Base-by-base conservation (phyloP, 2,797 vertebrate genomes). In the Acropternis orthonyx region DNA sequence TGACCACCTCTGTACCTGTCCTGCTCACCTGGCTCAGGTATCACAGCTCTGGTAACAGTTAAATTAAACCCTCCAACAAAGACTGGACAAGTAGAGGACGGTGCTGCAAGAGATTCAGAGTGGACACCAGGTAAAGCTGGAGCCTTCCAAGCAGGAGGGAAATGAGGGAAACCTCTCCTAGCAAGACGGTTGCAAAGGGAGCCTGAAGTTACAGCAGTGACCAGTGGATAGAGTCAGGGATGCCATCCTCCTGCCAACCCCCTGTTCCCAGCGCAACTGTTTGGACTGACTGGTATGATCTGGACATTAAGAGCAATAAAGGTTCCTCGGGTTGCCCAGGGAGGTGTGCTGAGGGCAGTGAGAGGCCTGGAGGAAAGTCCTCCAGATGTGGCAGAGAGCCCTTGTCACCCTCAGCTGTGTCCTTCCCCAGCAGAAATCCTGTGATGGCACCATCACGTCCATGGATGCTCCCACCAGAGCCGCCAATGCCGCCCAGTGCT, bases 171-270 rank as follows among this genome's bases (percentile, higher is more conserved):
- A 65, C 10, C 27, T 92, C 46, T 83, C 19, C 55, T 66, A 56
- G 21, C 26, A 83, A 26, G 30, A 74, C 5, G 9, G 8, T 7
- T 44, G 26, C 32, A 61, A 63, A 63, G 55, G 66, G 55, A 89
- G 43, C 68, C 74, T 51, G 14, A 73, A 54, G 7, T 1, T 83
- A 68, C 32, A 43, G 58, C 41, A 79, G 58, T 17, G 36, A 65
- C 28, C 15, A 23, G 22, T 0, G 0, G n/a, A 61, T 4, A 24
- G 20, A 17, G 44, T 76, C n/a, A 37, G 32, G 26, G 15, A 37
- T 59, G 36, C 32, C 0, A 0, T 73, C 21, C 9, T 74, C 37
- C 36, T 24, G 49, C 72, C 4, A 0, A 23, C 9, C 16, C 36
- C 6, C 34, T 14, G 16, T 52, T 73, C 43, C 69, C 89, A 91